Evolutionary conservation across 2,113 vertebrate genomes (phyloP), one percentile per base, ranked within the genome.

Genomic region (Apodemus speciosus): DNA sequence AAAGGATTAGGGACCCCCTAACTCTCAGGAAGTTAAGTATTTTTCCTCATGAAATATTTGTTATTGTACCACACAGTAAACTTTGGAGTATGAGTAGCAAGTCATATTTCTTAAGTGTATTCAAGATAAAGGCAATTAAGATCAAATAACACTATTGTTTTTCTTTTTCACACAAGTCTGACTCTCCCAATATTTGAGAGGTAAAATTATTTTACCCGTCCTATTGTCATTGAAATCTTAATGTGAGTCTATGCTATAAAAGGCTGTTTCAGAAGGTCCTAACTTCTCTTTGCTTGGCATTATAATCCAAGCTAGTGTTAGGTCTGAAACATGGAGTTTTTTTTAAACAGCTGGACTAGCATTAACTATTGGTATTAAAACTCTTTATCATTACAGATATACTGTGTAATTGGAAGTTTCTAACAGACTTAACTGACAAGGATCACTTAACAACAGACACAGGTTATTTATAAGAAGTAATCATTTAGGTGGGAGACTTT

Each of bases 51-150:
- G 53, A 80, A 69, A 64, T 75, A 2, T 83, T 87, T 80, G 80
- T 69, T 40, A 77, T 21, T 46, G 89, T 85, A 46, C 58, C 83
- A 77, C 72, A 53, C 64, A 62, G 58, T 51, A 49, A 80, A 69
- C 9, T 81, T 93, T 81, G 81, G 77, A 58, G 6, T 69, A n/a
- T 92, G 35, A 87, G 40, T 83, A 95, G 43, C 35, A 92, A 90
- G 90, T 90, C 21, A n/a, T 88, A 56, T 30, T 16, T 91, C 62
- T 95, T 84, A 93, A 91, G n/a, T 27, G 69, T 38, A 38, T 92
- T 93, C 25, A 89, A 3, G 85, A 32, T 92, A 84, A 91, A 92
- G 75, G 38, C 53, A 25, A 20, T 56, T 81, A 88, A 71, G 5
- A 21, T 79, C 46, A 93, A 38, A 58, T 76, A 51, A 51, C 18